Evolutionary conservation across 2,797 vertebrate genomes (phyloP), one percentile per base, ranked within the genome.

Genomic region (Acanthornis magna): DNA sequence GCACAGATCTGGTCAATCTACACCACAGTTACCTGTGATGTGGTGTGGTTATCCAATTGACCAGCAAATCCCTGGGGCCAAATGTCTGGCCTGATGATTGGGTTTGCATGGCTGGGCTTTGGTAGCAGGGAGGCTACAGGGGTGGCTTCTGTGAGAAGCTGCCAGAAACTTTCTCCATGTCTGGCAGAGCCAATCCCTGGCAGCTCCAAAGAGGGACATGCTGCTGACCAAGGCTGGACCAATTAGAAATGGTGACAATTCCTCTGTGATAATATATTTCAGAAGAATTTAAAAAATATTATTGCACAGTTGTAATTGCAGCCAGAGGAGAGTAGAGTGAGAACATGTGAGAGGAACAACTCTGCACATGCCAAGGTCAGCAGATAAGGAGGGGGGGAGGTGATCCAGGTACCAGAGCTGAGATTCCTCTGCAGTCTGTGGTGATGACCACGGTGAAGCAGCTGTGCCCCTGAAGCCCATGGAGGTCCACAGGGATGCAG

Each of bases 341-440:
- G 34, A 70, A 34, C 25, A 42, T 13, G 42, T 22, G 42, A 34
- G 65, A 11, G 5, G 38, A 48, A 8, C 30, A 77, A 3, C 29
- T 10, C 11, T 47, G 48, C 17, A 55, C 11, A 30, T 7, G 12
- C 0, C 0, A 25, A 47, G 40, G 11, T 21, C 40, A 40, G 25
- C 40, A 34, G 7, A 47, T 48, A n/a, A 86, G 48, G 30, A 54
- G 40, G 40, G 16, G 12, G 13, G 5, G 7, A 62, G 20, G 3
- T 34, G 9, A 20, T 70, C 13, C 55, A 54, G 25, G 29, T n/a
- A n/a, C n/a, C n/a, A n/a, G n/a, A n/a, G n/a, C n/a, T n/a, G n/a
- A n/a, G n/a, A n/a, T n/a, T n/a, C n/a, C 20, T 5, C 48, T 45
- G 9, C 63, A 34, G 47, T 1, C 29, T 0, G 0, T 45, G 54